Conservation (phyloP, 2,888 invertebrate genomes). For the Cybosia mesomella region DNA sequence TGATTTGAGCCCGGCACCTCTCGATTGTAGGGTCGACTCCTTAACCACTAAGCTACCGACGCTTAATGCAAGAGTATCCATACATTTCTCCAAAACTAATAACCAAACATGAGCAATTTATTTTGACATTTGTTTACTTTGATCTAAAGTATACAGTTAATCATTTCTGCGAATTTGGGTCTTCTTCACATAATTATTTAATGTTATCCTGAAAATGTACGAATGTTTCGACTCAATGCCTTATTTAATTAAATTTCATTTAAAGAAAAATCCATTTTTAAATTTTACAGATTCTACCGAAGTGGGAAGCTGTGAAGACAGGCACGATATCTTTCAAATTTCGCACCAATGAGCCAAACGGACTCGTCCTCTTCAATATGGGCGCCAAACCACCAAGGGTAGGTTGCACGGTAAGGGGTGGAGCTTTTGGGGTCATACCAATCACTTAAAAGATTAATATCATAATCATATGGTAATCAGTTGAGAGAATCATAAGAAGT, state of each 20-base stretch:
- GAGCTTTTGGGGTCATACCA: constrained; percentile 83
- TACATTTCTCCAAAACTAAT: too few relatives aligned
- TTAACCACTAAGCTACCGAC: too few relatives aligned
- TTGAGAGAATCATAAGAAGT: constrained; percentile 30
- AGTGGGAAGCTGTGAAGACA: constrained; percentile 96
- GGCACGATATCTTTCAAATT: constrained; percentile 98
- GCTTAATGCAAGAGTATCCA: too few relatives aligned
- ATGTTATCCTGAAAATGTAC: neutral
- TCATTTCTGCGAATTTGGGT: neutral
- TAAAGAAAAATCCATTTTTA: constrained; percentile 13
- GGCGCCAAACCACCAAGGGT: constrained; percentile 92
- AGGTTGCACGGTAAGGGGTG: constrained; percentile 89
- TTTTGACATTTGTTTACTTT: neutral
- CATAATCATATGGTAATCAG: constrained; percentile 46
- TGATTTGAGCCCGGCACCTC: too few relatives aligned
- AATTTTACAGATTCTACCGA: constrained; percentile 91
- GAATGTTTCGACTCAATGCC: neutral
- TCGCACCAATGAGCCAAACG: constrained; percentile 97
- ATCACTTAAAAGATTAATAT: constrained; percentile 66
- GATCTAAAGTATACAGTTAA: neutral
- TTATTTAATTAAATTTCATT: neutral
- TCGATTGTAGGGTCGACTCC: too few relatives aligned
- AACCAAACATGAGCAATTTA: neutral
- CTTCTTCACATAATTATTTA: neutral
- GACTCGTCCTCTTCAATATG: constrained; percentile 96